phyloP scores from a whole-genome alignment of 64 coral and sea anemone genomes.

The Astreopora myriophthalma region DNA sequence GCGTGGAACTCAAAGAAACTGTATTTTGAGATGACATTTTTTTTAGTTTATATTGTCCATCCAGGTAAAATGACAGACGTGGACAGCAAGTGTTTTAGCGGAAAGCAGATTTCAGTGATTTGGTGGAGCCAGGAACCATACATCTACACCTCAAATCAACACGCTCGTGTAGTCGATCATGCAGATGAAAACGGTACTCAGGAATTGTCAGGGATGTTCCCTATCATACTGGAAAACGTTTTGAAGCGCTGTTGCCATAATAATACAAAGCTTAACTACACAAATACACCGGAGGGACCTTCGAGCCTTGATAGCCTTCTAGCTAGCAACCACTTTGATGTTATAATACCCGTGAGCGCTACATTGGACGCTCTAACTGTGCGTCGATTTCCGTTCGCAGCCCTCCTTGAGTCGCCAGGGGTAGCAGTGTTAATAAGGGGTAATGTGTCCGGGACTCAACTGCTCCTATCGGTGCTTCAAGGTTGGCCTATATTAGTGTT shows the following conservation, averaged over 20 bases:
- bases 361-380: constrained; percentile 7
- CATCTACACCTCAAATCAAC: constrained; percentile 39
- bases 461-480: constrained; percentile 83
- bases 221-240: constrained; percentile 38
- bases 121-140: constrained; percentile 78
- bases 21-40: background rate
- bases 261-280: constrained; percentile 32
- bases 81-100: constrained; percentile 39
- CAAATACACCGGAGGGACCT: constrained; percentile 16
- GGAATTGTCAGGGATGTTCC: constrained; percentile 65
- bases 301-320: constrained; percentile 43
- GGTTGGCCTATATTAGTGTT: constrained; percentile 95
- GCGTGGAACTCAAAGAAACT: background rate
- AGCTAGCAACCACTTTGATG: constrained; percentile 57
- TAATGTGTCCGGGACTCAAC: constrained; percentile 79
- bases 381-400: constrained; percentile 61
- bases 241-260: constrained; percentile 62
- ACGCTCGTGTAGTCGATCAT: background rate
- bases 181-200: background rate
- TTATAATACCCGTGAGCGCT: constrained; percentile 67
- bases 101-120: constrained; percentile 36
- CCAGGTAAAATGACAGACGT: background rate
- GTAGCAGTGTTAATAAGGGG: constrained; percentile 75
- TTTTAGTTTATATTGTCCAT: background rate
- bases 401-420: constrained; percentile 77